A percentile compares a stretch with the other conserved stretches of the same genome.
Evolutionary conservation across 2,797 vertebrate species (phyloP).

Genomic region (Petrocephalus schoutedeni): DNA sequence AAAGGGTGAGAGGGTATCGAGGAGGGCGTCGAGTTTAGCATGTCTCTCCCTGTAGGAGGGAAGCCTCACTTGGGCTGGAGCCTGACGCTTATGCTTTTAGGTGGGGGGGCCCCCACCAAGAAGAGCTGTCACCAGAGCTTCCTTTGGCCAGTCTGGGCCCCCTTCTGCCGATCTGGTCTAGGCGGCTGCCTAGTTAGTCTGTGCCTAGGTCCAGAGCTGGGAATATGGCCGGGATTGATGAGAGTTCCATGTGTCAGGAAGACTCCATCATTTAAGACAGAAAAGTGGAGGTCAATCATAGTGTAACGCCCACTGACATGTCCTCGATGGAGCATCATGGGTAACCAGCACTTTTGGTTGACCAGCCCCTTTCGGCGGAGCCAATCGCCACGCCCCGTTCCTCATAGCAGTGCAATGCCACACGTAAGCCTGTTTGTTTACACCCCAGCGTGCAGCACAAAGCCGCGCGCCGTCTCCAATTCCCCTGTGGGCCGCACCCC

Average conservation of each 20-base stretch:
- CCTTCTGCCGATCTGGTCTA: background rate
- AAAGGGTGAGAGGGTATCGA: background rate
- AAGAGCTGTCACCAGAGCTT: background rate
- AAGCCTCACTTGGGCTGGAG: background rate
- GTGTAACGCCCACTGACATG: background rate
- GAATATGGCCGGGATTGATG: background rate
- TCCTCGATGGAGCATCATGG: background rate
- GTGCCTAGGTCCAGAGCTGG: background rate
- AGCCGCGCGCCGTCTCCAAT: background rate
- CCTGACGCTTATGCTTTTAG: background rate
- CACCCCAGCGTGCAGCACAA: background rate
- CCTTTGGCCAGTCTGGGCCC: background rate
- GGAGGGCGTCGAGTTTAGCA: background rate
- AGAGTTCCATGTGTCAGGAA: background rate
- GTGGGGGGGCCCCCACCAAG: background rate
- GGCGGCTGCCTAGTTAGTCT: background rate
- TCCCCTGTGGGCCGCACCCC: background rate
- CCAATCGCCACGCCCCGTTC: background rate
- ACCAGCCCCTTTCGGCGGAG: background rate
- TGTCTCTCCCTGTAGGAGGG: background rate
- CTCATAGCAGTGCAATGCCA: background rate
- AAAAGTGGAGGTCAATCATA: background rate
- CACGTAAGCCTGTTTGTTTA: constrained; percentile 6
- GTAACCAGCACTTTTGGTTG: background rate
- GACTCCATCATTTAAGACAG: background rate